These are phyloP conservation scores for Allophyes oxyacanthae DNA, from an alignment of 2,888 invertebrate genomes.

Conservation along the genomic window DNA sequence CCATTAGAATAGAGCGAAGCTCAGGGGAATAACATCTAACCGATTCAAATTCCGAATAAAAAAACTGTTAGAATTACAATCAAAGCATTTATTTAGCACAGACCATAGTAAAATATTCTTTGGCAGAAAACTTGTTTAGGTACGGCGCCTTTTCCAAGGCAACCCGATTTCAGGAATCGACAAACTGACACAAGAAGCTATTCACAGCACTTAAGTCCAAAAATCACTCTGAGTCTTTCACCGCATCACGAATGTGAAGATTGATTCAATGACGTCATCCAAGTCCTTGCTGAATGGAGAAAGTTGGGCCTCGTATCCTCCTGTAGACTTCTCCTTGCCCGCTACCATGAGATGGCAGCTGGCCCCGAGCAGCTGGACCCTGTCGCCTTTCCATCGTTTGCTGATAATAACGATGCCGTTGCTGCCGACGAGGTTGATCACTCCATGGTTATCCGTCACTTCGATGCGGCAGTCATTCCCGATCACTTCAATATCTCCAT, in stretches of 20 bases:
- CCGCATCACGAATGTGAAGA: constrained; percentile 86
- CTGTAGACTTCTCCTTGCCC: constrained; percentile 75
- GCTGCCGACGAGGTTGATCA: constrained; percentile 79
- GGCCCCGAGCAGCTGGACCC: constrained; percentile 76
- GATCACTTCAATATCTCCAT: constrained; percentile 83
- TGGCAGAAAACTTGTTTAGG: constrained; percentile 14
- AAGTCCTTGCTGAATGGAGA: constrained; percentile 85
- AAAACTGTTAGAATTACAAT: constrained; percentile 23
- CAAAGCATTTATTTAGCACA: constrained; percentile 43
- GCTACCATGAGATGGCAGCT: constrained; percentile 77
- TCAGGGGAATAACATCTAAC: constrained; percentile 56
- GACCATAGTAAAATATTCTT: constrained; percentile 19
- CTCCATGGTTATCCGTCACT: constrained; percentile 77
- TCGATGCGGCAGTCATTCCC: constrained; percentile 84
- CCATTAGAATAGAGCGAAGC: constrained; percentile 18
- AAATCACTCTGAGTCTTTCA: constrained; percentile 62
- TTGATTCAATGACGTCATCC: constrained; percentile 85
- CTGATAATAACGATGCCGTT: constrained; percentile 76
- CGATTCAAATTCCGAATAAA: constrained; percentile 23
- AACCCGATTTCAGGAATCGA: constrained; percentile 16
- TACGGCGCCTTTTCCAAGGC: constrained; percentile 12
- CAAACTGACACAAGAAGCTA: constrained; percentile 48
- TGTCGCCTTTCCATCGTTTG: constrained; percentile 77
- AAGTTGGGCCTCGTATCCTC: constrained; percentile 78
- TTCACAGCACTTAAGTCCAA: constrained; percentile 60